Evolutionary conservation across 1,140 invertebrate species (phyloP), one percentile per base, ranked within the genome.

Genomic region (Eulimnadia texana): DNA sequence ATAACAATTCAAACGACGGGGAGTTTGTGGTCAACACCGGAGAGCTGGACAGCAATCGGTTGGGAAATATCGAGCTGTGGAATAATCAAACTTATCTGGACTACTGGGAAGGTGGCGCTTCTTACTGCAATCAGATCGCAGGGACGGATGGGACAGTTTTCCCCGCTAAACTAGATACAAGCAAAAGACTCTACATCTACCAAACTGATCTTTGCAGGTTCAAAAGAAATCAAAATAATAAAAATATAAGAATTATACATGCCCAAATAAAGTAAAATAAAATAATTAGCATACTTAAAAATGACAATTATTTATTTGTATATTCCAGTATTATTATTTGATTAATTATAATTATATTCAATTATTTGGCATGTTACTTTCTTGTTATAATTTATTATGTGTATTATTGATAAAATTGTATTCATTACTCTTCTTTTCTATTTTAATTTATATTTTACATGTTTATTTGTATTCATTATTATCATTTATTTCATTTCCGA

Each of bases 101-200:
- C 27, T 63, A 58, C 50, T 66, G 64, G 66, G 33, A 64, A 11
- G 60, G 60, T 13, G 11, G 62, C 16, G 55, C 25, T 2, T 1
- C 1, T 1, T 53, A 33, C 47, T 67, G 66, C 53, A 66, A 67
- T 52, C 25, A 42, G 50, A 72, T 72, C 29, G 64, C 27, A 29
- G 71, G 69, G 10, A 70, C 69, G 27, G 70, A 71, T 61, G 70
- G 71, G 3, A 63, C 63, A 13, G 58, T 65, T 33, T 70, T 72
- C 61, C 61, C 64, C n/a, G 70, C 70, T 10, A 61, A 56, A 29
- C 42, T 72, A 3, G 25, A 57, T 51, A 69, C 66, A 63, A 51
- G 60, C 3, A 61, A 72, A 22, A 65, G 59, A 19, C 55, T 70
- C 13, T 50, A 62, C 11, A 63, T 71, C 3, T 71, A 70, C 58